These are phyloP conservation scores for Podarcis cretensis DNA, from an alignment of 2,113 vertebrate species.

Conservation along the genomic window DNA sequence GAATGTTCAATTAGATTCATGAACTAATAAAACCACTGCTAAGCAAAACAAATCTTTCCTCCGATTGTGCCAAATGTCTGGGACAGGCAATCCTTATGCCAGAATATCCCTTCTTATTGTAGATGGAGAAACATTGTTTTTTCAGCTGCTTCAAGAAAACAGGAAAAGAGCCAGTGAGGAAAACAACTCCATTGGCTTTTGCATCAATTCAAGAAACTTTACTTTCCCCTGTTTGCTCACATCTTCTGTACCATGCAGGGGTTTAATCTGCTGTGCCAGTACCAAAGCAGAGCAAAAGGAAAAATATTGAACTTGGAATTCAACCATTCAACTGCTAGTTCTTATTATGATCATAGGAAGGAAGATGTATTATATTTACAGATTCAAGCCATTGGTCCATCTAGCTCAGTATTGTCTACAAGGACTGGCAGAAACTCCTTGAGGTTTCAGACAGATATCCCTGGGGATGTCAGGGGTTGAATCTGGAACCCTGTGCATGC, in stretches of 20 bases:
- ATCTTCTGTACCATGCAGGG: conserved; percentile 63
- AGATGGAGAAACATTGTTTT: conserved; percentile 77
- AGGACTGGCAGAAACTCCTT: too few species aligned
- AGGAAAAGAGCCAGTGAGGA: conserved; percentile 72
- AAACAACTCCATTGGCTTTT: conserved; percentile 75
- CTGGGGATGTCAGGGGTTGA: too few species aligned
- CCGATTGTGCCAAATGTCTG: conserved; percentile 73
- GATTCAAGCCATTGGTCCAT: neutral
- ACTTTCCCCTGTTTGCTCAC: conserved; percentile 52
- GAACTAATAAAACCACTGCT: conserved; percentile 70
- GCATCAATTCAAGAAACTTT: conserved; percentile 69
- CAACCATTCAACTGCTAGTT: conserved; percentile 21
- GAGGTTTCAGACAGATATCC: too few species aligned
- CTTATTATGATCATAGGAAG: conserved; percentile 17
- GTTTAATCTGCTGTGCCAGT: conserved; percentile 34
- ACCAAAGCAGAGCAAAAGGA: conserved; percentile 56
- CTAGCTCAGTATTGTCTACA: neutral
- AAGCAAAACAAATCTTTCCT: conserved; percentile 77
- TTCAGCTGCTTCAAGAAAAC: conserved; percentile 76
- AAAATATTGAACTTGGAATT: conserved; percentile 55
- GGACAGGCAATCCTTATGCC: conserved; percentile 66
- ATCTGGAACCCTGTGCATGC: neutral
- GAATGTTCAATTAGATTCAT: conserved; percentile 54
- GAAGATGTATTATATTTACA: neutral
- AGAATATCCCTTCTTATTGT: conserved; percentile 76